Percentiles rank a stretch among this genome's conserved stretches.
Evolutionary conservation across 2,797 vertebrate genomes (phyloP).

Genomic region (Anomalospiza imberbis): DNA sequence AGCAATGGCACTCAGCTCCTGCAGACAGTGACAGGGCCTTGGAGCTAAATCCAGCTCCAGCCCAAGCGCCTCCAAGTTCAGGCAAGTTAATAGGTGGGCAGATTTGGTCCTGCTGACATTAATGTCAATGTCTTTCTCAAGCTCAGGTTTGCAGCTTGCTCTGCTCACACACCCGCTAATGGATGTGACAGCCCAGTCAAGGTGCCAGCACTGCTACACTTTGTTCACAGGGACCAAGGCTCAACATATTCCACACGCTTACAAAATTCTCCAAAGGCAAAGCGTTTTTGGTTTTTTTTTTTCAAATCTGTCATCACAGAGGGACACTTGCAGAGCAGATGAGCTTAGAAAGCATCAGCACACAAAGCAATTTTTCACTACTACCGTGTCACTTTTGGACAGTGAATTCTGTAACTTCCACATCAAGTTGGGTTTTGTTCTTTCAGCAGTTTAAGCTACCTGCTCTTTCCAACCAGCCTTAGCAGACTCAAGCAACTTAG

Average conservation of each 20-base stretch:
- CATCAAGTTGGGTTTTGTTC: background rate
- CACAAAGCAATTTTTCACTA: background rate
- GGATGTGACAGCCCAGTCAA: slow-evolving; percentile 12
- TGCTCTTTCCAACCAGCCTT: background rate
- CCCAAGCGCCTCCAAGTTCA: accelerated
- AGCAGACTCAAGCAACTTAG: background rate
- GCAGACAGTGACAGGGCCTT: background rate
- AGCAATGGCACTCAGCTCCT: background rate
- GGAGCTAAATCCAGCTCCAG: background rate
- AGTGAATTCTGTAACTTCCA: background rate
- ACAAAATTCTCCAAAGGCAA: background rate
- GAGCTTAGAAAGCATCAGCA: slow-evolving; percentile 14
- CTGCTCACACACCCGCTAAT: background rate
- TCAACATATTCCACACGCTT: background rate
- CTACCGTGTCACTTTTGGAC: background rate
- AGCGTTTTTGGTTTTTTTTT: background rate
- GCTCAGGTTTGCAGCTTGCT: background rate
- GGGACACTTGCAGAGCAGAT: slow-evolving; percentile 32
- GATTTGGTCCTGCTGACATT: background rate
- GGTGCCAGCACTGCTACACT: background rate
- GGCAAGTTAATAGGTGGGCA: background rate
- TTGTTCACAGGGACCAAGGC: background rate
- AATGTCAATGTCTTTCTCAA: background rate
- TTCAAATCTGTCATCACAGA: slow-evolving; percentile 2
- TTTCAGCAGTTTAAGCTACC: background rate